Evolutionary conservation across 1,140 invertebrate species (phyloP), one percentile per base, ranked within the genome.

Genomic region (Akabosia matsudoensis): DNA sequence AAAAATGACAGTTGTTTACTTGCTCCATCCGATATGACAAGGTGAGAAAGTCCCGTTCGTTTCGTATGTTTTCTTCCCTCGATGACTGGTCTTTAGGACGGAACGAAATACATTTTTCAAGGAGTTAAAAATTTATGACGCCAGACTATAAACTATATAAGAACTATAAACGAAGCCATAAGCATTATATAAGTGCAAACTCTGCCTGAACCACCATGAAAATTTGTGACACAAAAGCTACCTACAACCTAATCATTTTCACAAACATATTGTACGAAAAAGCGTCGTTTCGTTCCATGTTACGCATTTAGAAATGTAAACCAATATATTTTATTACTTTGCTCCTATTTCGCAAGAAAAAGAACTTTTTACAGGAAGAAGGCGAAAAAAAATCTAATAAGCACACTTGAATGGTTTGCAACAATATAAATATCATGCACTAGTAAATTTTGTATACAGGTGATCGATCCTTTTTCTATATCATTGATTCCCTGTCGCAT

Each of bases 351-450:
- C n/a, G n/a, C n/a, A n/a, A n/a, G n/a, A n/a, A n/a, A n/a, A n/a
- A n/a, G n/a, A n/a, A n/a, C n/a, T n/a, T n/a, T n/a, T n/a, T 16
- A 31, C 7, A 31, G 61, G 7, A 67, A 67, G n/a, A n/a, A n/a
- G n/a, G 7, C 26, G 10, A 67, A 22, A 67, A 67, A 67, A 67
- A 67, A 67, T 13, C 2, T 28, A 3, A 13, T n/a, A 24, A 13
- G 10, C 13, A 28, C 61, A 30, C 61, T 28, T 67, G 61, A 67
- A 7, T 31, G 31, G 61, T 67, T n/a, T 67, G 61, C 61, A 67
- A 67, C 61, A 67, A 67, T 67, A n/a, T n/a, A n/a, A 31, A 31
- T 31, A 67, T 67, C 61, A 67, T 22, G 61, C 61, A 67, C 61
- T 67, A 67, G 28, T 67, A 67, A 67, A 67, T 67, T 30, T n/a